A percentile compares a stretch with the other conserved stretches of the same genome.
phyloP scores from a whole-genome alignment of 2,888 invertebrate genomes.

The Sphaeridia pumilis region DNA sequence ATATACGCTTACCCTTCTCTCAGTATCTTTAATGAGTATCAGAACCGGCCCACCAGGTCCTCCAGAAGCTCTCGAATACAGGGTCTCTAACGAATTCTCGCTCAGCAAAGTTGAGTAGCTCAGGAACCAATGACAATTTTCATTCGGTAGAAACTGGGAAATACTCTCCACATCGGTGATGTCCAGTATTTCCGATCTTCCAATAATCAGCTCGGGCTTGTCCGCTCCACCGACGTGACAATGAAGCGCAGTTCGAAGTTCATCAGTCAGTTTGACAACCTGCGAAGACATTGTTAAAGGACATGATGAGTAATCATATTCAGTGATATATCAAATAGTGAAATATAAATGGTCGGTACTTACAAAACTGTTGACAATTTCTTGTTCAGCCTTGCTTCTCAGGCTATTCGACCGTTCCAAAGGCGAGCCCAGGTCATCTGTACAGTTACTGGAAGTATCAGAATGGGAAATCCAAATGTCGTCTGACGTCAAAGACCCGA shows the following conservation, averaged over 20 bases:
- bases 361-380: slow-evolving; percentile 12
- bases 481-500: no score
- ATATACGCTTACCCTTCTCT: slow-evolving; percentile 8
- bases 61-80: slow-evolving; percentile 14
- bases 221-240: slow-evolving; percentile 10
- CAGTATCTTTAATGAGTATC: slow-evolving; percentile 13
- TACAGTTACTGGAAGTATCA: no score
- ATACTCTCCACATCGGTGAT: slow-evolving; percentile 15
- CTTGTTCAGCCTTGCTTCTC: slow-evolving; percentile 10
- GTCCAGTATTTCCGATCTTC: slow-evolving; percentile 22
- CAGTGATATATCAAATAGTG: background rate
- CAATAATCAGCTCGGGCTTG: slow-evolving; percentile 18
- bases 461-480: no score
- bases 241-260: slow-evolving; percentile 7
- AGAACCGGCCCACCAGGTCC: slow-evolving; percentile 14
- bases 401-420: background rate
- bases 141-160: background rate
- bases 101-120: slow-evolving; percentile 16
- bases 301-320: background rate
- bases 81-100: slow-evolving; percentile 7
- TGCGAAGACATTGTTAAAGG: background rate
- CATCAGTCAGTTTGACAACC: slow-evolving; percentile 12
- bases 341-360: background rate
- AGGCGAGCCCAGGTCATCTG: no score
- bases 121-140: slow-evolving; percentile 12